Base-by-base conservation (phyloP, 2,888 invertebrate genomes). In the Dexiosoma caninum region DNA sequence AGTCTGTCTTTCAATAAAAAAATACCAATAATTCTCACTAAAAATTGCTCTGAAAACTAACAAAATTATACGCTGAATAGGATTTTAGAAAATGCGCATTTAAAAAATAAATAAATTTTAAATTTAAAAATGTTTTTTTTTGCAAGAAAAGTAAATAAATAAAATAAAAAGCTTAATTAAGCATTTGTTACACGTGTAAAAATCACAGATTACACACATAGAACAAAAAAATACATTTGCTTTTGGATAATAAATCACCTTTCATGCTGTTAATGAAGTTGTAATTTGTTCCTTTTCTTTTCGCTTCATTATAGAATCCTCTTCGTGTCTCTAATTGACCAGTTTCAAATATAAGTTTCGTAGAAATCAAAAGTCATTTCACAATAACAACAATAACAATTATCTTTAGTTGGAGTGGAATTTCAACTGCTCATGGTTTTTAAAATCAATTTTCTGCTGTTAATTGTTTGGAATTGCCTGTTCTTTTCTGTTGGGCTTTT, bases 391-490 rank as follows among this genome's bases (percentile, higher is more conserved):
- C 42, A 42, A 49, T 49, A 19, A 32, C 37, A 37, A 40, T 49
- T 49, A 57, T 35, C 23, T 53, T 59, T 12, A 21, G 14, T 14
- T 40, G 10, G 2, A 21, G 19, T 21, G 27, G 1, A 23, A 40
- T 30, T 49, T 2, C 14, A 32, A 12, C 16, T 55, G 35, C 35
- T 55, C 7, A 49, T 59, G 46, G n/a, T 44, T 42, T 62, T 21
- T 9, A 51, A 57, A 71, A 59, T 75, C 66, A 59, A 59, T 75
- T 57, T 67, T 59, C 53, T 49, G 32, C 42, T 53, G 66, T 57
- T 64, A 78, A 74, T 69, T 78, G 69, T 64, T 74, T 49, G 2
- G 69, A 78, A 57, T 74, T 67, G 35, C 27, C 19, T 16, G 16
- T 35, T 35, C 16, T 42, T 6, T 42, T 30, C 44, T 53, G 44